Percentiles rank a stretch among this genome's conserved stretches.
Evolutionary conservation across 2,888 invertebrate species (phyloP).

Genomic region (Amphipyra berbera): DNA sequence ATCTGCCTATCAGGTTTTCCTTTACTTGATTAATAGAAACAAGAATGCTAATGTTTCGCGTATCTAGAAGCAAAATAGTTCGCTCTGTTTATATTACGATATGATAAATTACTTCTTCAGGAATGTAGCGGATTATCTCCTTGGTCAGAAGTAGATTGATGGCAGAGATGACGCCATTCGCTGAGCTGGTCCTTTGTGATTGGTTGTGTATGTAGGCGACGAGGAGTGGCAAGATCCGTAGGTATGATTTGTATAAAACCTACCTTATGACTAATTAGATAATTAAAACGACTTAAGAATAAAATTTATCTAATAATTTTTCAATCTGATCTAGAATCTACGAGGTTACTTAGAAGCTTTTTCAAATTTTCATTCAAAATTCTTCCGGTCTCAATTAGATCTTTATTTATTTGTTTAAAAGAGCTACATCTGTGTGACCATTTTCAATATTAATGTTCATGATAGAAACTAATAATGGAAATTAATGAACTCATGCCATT

Average conservation of each 20-base stretch:
- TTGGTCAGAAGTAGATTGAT: conserved; percentile 48
- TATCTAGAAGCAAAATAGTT: conserved; percentile 63
- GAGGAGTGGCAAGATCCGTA: conserved; percentile 40
- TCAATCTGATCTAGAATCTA: too few relatives aligned
- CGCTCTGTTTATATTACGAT: conserved; percentile 58
- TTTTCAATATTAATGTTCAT: too few relatives aligned
- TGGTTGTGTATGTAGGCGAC: conserved; percentile 26
- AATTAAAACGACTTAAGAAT: too few relatives aligned
- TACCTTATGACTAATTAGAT: background rate
- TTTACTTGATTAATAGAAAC: conserved; percentile 65
- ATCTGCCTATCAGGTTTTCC: conserved; percentile 52
- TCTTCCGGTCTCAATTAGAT: too few relatives aligned
- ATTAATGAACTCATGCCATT: too few relatives aligned
- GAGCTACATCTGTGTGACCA: too few relatives aligned
- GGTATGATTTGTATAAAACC: conserved; percentile 23
- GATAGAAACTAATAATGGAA: too few relatives aligned
- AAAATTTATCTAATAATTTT: too few relatives aligned
- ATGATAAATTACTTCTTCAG: conserved; percentile 55
- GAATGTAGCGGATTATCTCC: conserved; percentile 51
- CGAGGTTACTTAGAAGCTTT: too few relatives aligned
- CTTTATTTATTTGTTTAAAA: too few relatives aligned
- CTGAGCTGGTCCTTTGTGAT: conserved; percentile 36
- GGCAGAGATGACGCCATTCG: conserved; percentile 42
- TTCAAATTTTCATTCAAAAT: too few relatives aligned
- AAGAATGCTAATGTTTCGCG: conserved; percentile 66